phyloP scores from a whole-genome alignment of 2,888 invertebrate genomes.

The Leptinotarsa tumamoca region DNA sequence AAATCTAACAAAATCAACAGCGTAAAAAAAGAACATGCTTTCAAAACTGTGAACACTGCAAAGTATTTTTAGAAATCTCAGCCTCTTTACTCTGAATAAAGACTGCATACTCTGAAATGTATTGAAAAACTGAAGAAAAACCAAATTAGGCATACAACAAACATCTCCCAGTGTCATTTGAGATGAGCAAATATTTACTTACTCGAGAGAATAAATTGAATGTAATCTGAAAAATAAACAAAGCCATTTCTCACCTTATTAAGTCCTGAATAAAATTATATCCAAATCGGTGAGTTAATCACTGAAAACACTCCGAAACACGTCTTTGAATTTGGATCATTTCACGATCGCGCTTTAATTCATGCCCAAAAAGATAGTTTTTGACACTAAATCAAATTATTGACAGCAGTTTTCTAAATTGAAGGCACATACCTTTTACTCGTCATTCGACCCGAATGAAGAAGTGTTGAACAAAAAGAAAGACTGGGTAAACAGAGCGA shows the following conservation, averaged over 20 bases:
- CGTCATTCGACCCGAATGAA: constrained; percentile 29
- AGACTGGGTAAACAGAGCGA: constrained; percentile 23
- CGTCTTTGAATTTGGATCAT: constrained; percentile 15
- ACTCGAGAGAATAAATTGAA: constrained; percentile 22
- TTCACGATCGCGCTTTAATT: constrained; percentile 7
- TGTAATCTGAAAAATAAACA: constrained; percentile 38
- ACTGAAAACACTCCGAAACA: constrained; percentile 32
- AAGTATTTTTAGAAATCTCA: constrained; percentile 36
- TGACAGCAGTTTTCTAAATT: constrained; percentile 24
- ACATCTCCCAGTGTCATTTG: constrained; percentile 11
- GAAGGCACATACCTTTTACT: constrained; percentile 6
- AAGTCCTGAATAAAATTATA: constrained; percentile 30
- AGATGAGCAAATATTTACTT: constrained; percentile 36
- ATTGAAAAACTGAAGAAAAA: not conserved
- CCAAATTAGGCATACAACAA: not conserved
- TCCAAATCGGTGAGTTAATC: constrained; percentile 25
- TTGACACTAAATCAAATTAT: constrained; percentile 31
- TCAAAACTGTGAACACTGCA: constrained; percentile 22
- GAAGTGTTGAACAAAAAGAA: constrained; percentile 30
- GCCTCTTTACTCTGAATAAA: constrained; percentile 25
- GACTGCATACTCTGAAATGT: constrained; percentile 7
- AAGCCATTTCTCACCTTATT: constrained; percentile 35
- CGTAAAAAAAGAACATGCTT: constrained; percentile 36
- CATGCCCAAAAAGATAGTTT: constrained; percentile 6
- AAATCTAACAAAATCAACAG: constrained; percentile 8